These are phyloP conservation scores for Macrostomum cliftonense DNA, from an alignment of 2,888 invertebrate genomes.

Conservation along the genomic window DNA sequence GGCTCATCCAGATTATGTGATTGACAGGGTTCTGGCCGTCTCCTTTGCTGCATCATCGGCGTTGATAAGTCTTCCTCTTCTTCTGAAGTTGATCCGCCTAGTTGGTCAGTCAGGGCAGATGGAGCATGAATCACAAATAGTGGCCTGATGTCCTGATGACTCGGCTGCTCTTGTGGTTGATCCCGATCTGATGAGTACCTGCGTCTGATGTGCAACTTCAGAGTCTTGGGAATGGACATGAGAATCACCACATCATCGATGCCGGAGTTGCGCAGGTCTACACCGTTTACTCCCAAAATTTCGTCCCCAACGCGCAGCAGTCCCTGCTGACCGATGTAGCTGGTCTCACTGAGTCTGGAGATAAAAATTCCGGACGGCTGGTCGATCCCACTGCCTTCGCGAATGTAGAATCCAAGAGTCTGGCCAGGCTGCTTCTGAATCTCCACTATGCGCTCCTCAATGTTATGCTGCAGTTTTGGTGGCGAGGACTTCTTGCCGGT, in stretches of 20 bases:
- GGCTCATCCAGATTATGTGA: neutral
- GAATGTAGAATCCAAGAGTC: conserved; percentile 85
- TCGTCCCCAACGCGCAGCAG: conserved; percentile 93
- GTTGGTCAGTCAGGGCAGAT: neutral
- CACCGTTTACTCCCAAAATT: conserved; percentile 87
- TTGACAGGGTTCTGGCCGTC: neutral
- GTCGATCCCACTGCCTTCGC: conserved; percentile 94
- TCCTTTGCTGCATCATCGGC: conserved; percentile 5
- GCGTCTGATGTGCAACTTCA: conserved; percentile 62
- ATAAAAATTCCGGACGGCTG: conserved; percentile 90
- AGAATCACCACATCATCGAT: conserved; percentile 96
- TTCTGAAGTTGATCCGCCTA: neutral
- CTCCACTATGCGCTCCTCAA: conserved; percentile 48
- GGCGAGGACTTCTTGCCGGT: too few species aligned
- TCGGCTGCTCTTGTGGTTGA: too few species aligned
- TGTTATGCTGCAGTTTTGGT: neutral
- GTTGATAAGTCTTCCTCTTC: neutral
- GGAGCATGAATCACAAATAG: too few species aligned
- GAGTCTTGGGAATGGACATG: conserved; percentile 88
- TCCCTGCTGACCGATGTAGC: conserved; percentile 87
- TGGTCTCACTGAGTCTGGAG: conserved; percentile 79
- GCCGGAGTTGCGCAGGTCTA: conserved; percentile 81
- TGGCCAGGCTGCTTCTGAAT: conserved; percentile 96
- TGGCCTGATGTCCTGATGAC: too few species aligned
- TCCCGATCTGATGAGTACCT: conserved; percentile 27